Evolutionary conservation across 2,888 invertebrate genomes (phyloP).

Genomic region (Volucella bombylans): DNA sequence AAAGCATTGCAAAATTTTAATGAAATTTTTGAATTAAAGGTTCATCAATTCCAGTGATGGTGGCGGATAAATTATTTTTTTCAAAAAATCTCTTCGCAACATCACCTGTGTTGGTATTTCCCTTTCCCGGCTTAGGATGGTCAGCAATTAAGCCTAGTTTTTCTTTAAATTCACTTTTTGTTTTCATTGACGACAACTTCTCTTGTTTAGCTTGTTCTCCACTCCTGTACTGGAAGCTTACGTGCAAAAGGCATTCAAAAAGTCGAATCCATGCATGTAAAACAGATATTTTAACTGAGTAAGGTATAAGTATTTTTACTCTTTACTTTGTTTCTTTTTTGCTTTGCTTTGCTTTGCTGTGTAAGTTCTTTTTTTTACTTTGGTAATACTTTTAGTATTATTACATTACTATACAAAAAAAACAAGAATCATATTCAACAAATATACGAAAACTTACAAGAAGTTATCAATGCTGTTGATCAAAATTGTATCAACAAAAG

Average conservation of each 20-base stretch:
- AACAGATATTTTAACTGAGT: too few relatives aligned
- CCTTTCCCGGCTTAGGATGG: constrained; percentile 16
- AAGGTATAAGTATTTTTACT: too few relatives aligned
- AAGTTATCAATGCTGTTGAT: too few relatives aligned
- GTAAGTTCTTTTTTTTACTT: too few relatives aligned
- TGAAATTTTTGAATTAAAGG: not conserved
- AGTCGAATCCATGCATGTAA: constrained; percentile 14
- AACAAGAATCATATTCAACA: too few relatives aligned
- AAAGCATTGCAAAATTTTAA: constrained; percentile 10
- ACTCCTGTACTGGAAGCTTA: constrained; percentile 15
- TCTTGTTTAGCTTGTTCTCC: constrained; percentile 2
- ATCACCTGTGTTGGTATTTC: constrained; percentile 18
- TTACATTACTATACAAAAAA: too few relatives aligned
- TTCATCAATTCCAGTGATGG: not conserved
- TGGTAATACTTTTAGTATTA: too few relatives aligned
- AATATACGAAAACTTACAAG: too few relatives aligned
- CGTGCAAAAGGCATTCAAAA: constrained; percentile 17
- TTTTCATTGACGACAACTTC: constrained; percentile 1
- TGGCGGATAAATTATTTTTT: constrained; percentile 5
- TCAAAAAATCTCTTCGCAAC: constrained; percentile 32
- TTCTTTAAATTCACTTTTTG: constrained; percentile 11
- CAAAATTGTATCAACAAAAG: too few relatives aligned
- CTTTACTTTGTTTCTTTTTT: too few relatives aligned
- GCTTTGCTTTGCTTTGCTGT: too few relatives aligned
- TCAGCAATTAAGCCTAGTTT: constrained; percentile 9